Conservation (phyloP, 1,140 invertebrate genomes). For the Drosophila ananassae region DNA sequence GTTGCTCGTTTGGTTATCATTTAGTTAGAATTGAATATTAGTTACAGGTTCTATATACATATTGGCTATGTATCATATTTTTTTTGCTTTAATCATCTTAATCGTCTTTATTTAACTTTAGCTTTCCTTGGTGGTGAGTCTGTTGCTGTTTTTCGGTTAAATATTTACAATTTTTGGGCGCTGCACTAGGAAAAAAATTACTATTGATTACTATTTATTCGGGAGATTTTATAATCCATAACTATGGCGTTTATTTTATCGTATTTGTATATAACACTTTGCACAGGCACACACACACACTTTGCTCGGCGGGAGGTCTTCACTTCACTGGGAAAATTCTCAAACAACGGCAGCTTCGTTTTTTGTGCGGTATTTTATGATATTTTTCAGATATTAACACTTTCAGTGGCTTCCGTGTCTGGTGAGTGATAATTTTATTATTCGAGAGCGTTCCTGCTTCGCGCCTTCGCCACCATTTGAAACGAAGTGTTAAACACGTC, state of each 20-base stretch:
- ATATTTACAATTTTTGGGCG: constrained; percentile 75
- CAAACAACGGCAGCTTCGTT: constrained; percentile 14
- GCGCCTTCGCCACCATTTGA: too few relatives aligned
- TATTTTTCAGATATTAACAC: too few relatives aligned
- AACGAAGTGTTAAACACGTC: too few relatives aligned
- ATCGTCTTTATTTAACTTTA: constrained; percentile 39
- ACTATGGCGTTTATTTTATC: constrained; percentile 5
- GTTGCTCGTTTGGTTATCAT: constrained; percentile 8
- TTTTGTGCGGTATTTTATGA: too few relatives aligned
- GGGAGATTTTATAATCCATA: constrained; percentile 3
- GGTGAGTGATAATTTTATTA: too few relatives aligned
- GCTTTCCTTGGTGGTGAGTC: constrained; percentile 68
- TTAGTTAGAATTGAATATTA: constrained; percentile 20
- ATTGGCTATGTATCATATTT: constrained; percentile 63
- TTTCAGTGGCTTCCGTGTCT: too few relatives aligned
- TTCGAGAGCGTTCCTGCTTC: too few relatives aligned
- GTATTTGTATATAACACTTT: constrained; percentile 20
- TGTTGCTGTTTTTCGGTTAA: constrained; percentile 59
- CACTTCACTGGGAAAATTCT: constrained; percentile 16
- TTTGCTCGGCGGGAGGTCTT: constrained; percentile 53
- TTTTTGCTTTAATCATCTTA: constrained; percentile 43
- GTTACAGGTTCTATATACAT: constrained; percentile 57
- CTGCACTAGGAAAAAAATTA: constrained; percentile 55
- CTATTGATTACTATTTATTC: constrained; percentile 12
- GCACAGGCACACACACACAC: constrained; percentile 39